Base-by-base conservation (phyloP, 1,140 invertebrate species). In the Drosophila equinoxialis region DNA sequence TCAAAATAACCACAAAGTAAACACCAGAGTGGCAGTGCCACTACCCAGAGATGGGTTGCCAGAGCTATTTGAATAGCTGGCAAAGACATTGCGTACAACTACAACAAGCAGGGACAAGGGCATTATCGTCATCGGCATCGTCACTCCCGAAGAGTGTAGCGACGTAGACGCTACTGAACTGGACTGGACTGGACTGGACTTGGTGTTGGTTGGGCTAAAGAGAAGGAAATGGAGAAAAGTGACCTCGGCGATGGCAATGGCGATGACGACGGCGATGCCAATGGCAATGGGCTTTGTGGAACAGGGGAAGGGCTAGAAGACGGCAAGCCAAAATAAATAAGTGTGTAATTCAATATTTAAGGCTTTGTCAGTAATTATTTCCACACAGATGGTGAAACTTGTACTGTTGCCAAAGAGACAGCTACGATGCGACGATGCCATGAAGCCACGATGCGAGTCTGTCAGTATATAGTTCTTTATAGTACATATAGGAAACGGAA, bases 1-100 rank as follows among this genome's bases (percentile, higher is more conserved):
- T 83, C 84, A 87, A 87, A 87, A 87, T 87, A 87, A 75, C 84
- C 84, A 89, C 84, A 89, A 87, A 89, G 84, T 87, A 87, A 87
- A 87, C 84, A 87, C 83, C 77, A 74, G 70, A 89, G 83, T 87
- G 84, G 63, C 82, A 60, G 33, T 66, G 30, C 65, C 57, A 37
- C 7, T n/a, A 41, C 23, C 30, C 35, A 58, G 20, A 64, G 67
- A 45, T 39, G 3, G 39, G 48, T 37, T 37, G 61, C 60, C 26
- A 66, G 74, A 76, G 79, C 70, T 86, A 86, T 87, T 87, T 89
- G 83, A 86, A 86, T 87, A 87, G 83, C 73, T 55, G 55, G 66
- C 69, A 70, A 78, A 82, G 79, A 76, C 72, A 79, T 68, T 68
- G 79, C 77, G 63, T 71, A 77, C 74, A 77, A 13, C 45, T 76